Percentiles rank a stretch among this genome's conserved stretches.
Evolutionary conservation across 92 coral and sea anemone genomes (phyloP).

Genomic region (Chrysogorgia sp.): DNA sequence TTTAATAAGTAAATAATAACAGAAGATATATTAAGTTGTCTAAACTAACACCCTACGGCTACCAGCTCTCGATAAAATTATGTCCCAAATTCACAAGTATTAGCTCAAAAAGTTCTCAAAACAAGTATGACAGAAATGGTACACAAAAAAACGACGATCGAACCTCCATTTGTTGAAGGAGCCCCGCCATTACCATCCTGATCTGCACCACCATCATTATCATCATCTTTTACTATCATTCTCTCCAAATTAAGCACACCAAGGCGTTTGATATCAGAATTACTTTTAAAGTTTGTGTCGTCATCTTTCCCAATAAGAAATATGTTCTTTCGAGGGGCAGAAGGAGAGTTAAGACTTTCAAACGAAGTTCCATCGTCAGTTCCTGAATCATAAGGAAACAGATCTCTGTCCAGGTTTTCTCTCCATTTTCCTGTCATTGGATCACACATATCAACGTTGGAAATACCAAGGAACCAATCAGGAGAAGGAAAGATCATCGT

Average conservation of each 20-base stretch:
- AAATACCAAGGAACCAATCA: conserved; percentile 41
- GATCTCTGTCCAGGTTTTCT: neutral
- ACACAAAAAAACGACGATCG: too few relatives aligned
- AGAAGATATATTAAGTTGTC: too few relatives aligned
- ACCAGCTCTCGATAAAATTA: too few relatives aligned
- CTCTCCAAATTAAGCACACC: conserved; percentile 8
- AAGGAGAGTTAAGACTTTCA: conserved; percentile 1
- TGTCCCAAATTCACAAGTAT: too few relatives aligned
- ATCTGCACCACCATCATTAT: neutral
- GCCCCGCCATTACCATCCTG: neutral
- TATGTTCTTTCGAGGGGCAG: conserved; percentile 23
- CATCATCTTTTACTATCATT: neutral
- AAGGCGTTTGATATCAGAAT: conserved; percentile 16
- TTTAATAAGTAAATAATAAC: too few relatives aligned
- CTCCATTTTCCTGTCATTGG: conserved; percentile 5
- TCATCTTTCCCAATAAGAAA: conserved; percentile 31
- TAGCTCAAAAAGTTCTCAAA: neutral
- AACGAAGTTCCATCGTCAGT: conserved; percentile 40
- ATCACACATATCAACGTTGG: conserved; percentile 28
- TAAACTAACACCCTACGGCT: too few relatives aligned
- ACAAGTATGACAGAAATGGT: too few relatives aligned
- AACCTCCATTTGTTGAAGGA: too few relatives aligned
- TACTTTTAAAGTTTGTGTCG: conserved; percentile 19
- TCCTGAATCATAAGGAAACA: conserved; percentile 35
- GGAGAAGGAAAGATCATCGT: conserved; percentile 38